Base-by-base conservation (phyloP, 2,888 invertebrate genomes). In the Ditula angustiorana region DNA sequence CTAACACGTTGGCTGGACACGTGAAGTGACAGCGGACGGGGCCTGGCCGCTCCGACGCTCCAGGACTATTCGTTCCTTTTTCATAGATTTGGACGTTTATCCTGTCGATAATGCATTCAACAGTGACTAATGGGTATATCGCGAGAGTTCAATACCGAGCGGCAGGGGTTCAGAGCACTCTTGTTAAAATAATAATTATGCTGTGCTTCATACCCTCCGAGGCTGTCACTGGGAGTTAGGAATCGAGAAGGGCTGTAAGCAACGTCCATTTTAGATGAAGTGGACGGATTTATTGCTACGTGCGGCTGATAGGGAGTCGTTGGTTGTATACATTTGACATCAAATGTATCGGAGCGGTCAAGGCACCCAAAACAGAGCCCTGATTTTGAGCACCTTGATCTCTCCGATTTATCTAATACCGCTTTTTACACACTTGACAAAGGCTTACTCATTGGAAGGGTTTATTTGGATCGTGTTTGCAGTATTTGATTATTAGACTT, bases 121-220 rank as follows among this genome's bases (percentile, higher is more conserved):
- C 66, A 66, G 76, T 72, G 74, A 75, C 68, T 72, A 72, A 53
- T 56, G 58, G 77, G 70, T 73, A 73, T 75, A 69, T 71, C 68
- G 55, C 52, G 71, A 70, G 57, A 61, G 70, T 68, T 52, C 69
- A 70, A 68, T 69, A 69, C 69, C 61, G 71, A 56, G 66, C 57
- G 66, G 59, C 59, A 53, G 61, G 57, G 59, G 59, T 61, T 62
- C 59, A 30, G 41, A 41, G 66, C 69, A 30, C 55, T 69, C 62
- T 69, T 75, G 69, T 67, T 81, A 67, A 80, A 82, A 83, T 82
- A 81, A 81, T 82, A 80, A 85, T 81, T 81, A 81, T 73, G 75
- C 75, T 71, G 49, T 59, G 64, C 68, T 71, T 67, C 68, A 65
- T 70, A 74, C 71, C 70, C 65, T 61, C 65, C 65, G 46, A 26